phyloP scores from a whole-genome alignment of 1,140 invertebrate genomes.

The Polypedilum pembai region DNA sequence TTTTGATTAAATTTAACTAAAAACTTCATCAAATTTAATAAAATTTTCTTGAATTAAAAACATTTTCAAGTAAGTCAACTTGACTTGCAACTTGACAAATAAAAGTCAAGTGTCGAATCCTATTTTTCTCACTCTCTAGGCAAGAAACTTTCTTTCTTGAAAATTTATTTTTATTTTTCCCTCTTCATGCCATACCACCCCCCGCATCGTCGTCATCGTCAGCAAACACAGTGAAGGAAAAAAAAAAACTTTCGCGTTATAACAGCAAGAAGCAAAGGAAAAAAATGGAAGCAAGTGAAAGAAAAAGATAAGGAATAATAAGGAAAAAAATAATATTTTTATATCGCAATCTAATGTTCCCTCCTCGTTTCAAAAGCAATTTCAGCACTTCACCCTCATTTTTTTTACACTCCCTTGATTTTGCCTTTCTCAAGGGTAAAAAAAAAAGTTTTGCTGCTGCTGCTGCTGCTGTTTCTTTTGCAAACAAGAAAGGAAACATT shows the following conservation, averaged over 20 bases:
- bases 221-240: neutral
- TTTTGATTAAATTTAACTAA: too few relatives aligned
- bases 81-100: too few relatives aligned
- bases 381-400: conserved; percentile 21
- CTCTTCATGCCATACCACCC: neutral
- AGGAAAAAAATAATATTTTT: conserved; percentile 28
- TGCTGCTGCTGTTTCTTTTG: neutral
- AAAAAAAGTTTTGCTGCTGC: neutral
- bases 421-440: neutral
- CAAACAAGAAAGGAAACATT: conserved; percentile 15
- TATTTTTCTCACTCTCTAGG: too few relatives aligned
- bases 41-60: too few relatives aligned
- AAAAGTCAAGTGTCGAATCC: too few relatives aligned
- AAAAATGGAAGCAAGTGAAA: neutral
- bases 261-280: neutral
- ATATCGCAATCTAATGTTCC: conserved; percentile 26
- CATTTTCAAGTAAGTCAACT: too few relatives aligned
- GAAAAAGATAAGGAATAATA: conserved; percentile 20
- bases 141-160: neutral
- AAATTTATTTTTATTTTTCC: conserved; percentile 26
- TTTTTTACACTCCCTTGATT: neutral
- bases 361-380: conserved; percentile 27
- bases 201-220: neutral
- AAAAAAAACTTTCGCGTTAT: conserved; percentile 10
- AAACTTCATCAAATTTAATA: too few relatives aligned